Conservation (phyloP, 2,888 invertebrate species). For the Melolontha melolontha region DNA sequence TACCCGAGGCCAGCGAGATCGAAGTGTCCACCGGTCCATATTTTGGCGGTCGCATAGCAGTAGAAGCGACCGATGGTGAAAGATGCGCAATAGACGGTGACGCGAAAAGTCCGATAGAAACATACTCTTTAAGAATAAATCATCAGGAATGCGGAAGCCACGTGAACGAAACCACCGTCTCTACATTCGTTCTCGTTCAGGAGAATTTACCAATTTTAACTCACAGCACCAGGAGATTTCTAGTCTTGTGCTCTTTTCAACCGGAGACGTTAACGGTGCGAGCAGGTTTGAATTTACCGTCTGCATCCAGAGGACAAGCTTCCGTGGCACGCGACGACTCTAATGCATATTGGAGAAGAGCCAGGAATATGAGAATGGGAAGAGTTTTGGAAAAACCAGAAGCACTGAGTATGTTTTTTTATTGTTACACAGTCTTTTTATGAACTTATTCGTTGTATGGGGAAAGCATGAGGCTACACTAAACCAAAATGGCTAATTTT, state of each 20-base stretch:
- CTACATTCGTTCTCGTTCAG: constrained; percentile 85
- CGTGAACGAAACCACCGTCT: constrained; percentile 83
- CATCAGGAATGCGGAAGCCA: constrained; percentile 80
- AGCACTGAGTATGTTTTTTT: constrained; percentile 58
- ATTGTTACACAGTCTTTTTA: not conserved
- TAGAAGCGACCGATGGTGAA: constrained; percentile 78
- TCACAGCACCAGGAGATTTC: constrained; percentile 79
- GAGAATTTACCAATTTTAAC: constrained; percentile 86
- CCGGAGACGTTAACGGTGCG: constrained; percentile 85
- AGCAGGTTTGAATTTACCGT: constrained; percentile 80
- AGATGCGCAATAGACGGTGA: constrained; percentile 82
- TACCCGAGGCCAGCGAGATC: constrained; percentile 84
- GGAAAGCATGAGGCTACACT: too few relatives aligned
- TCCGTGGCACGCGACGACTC: constrained; percentile 55
- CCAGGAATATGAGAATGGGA: constrained; percentile 56
- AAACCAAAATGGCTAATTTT: too few relatives aligned
- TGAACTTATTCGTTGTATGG: too few relatives aligned
- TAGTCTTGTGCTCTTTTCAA: constrained; percentile 85
- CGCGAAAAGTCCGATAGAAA: constrained; percentile 77
- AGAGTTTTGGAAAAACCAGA: constrained; percentile 60
- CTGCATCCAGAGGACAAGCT: constrained; percentile 65
- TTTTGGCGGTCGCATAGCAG: constrained; percentile 83
- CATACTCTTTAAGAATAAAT: constrained; percentile 79
- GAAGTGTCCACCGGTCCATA: constrained; percentile 86
- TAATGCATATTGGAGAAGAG: constrained; percentile 56